A percentile compares a stretch with the other conserved stretches of the same genome.
Conservation (phyloP, 2,113 vertebrate species). For the Labeo rohita region DNA sequence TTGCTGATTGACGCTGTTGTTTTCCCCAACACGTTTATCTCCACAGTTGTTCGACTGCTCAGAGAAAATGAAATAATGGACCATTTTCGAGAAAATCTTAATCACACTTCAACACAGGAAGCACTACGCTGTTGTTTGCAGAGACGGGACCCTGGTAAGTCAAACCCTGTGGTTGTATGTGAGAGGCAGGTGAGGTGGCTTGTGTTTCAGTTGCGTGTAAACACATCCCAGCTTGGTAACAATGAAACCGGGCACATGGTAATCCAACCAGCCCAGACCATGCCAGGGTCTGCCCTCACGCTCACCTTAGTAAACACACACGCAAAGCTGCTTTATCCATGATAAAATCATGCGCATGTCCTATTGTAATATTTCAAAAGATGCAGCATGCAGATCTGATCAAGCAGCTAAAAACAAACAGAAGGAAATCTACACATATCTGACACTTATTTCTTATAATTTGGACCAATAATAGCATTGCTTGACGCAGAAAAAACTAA, state of each 20-base stretch:
- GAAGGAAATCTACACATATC: not conserved
- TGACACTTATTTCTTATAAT: not conserved
- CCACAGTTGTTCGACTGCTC: not conserved
- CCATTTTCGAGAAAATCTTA: not conserved
- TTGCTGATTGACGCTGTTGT: not conserved
- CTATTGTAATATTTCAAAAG: not conserved
- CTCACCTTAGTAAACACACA: constrained; percentile 10
- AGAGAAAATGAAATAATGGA: not conserved
- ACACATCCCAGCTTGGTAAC: constrained; percentile 62
- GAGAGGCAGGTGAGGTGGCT: constrained; percentile 53
- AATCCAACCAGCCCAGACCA: constrained; percentile 53
- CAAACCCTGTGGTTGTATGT: constrained; percentile 45
- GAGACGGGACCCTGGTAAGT: not conserved
- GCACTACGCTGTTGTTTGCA: not conserved
- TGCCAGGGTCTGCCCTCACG: constrained; percentile 33
- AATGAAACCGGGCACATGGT: constrained; percentile 55
- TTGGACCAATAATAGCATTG: not conserved
- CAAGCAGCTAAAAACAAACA: not conserved
- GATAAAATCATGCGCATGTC: not conserved
- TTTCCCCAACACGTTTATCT: constrained; percentile 5
- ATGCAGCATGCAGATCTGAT: constrained; percentile 1
- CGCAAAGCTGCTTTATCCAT: constrained; percentile 1
- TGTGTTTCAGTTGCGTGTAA: constrained; percentile 70
- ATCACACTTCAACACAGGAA: constrained; percentile 29
- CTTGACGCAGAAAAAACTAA: not conserved